Evolutionary conservation across 2,113 vertebrate species (phyloP).

Genomic region (Pitta sordida): DNA sequence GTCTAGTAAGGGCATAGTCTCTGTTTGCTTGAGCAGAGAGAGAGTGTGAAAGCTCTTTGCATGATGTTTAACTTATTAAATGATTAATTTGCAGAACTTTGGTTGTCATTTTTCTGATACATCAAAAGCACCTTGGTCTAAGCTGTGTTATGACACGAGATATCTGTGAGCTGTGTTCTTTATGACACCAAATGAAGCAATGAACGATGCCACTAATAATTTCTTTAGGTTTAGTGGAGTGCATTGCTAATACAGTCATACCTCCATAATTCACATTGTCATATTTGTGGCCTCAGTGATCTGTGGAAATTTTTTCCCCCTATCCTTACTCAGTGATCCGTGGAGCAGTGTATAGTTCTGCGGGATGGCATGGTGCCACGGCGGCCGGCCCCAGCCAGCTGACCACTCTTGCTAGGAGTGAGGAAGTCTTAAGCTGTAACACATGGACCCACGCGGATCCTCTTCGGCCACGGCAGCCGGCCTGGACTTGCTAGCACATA

Average conservation of each 20-base stretch:
- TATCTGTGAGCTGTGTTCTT: background rate
- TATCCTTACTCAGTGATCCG: too few species aligned
- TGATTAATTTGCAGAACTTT: background rate
- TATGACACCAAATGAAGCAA: background rate
- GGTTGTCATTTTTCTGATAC: fast-evolving
- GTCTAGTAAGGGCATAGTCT: background rate
- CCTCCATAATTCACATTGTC: too few species aligned
- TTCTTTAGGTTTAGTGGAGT: background rate
- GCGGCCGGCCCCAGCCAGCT: too few species aligned
- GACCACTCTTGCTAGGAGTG: too few species aligned
- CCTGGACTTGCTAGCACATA: too few species aligned
- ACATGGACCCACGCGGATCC: too few species aligned
- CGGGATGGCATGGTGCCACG: too few species aligned
- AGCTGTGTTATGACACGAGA: background rate
- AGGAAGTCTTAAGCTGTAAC: too few species aligned
- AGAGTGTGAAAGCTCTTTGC: background rate
- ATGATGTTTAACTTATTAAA: background rate
- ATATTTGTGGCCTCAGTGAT: too few species aligned
- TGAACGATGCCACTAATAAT: background rate
- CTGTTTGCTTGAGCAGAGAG: background rate
- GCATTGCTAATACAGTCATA: background rate
- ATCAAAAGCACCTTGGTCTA: background rate
- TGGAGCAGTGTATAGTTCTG: too few species aligned
- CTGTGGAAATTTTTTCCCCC: too few species aligned
- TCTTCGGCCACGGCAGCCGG: too few species aligned